These are phyloP conservation scores for Ascaphus truei DNA, from an alignment of 2,113 vertebrate species.

Conservation along the genomic window DNA sequence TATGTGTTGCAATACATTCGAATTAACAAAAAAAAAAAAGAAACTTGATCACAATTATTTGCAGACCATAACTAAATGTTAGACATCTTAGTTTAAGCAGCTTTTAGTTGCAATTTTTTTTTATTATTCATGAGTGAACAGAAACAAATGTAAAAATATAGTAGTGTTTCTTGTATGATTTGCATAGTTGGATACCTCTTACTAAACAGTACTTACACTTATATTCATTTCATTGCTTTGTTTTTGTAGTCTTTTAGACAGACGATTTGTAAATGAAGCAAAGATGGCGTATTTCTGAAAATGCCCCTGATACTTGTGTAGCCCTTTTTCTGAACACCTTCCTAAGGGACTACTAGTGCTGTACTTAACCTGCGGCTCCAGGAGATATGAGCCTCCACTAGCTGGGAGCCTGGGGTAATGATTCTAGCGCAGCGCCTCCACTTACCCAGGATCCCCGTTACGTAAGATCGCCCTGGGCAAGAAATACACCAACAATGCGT, in stretches of 20 bases:
- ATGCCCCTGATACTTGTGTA: not conserved
- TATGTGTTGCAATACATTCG: slow-evolving; percentile 22
- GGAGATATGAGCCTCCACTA: too few relatives aligned
- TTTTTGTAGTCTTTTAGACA: not conserved
- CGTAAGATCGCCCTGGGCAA: too few relatives aligned
- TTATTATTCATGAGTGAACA: not conserved
- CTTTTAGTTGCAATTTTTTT: slow-evolving; percentile 4
- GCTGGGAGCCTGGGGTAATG: too few relatives aligned
- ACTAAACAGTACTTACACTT: not conserved
- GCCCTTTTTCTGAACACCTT: too few relatives aligned
- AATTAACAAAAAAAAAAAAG: not conserved
- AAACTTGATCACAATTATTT: slow-evolving; percentile 9
- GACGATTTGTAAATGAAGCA: not conserved
- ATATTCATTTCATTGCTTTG: slow-evolving; percentile 7
- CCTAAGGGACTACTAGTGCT: too few relatives aligned
- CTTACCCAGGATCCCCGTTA: too few relatives aligned
- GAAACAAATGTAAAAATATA: slow-evolving; percentile 1
- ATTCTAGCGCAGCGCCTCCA: too few relatives aligned
- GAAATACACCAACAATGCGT: too few relatives aligned
- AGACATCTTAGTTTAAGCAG: slow-evolving; percentile 22
- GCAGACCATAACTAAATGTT: slow-evolving; percentile 18
- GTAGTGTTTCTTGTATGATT: not conserved
- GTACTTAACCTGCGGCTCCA: too few relatives aligned
- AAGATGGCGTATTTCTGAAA: not conserved
- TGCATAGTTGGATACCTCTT: not conserved